Evolutionary conservation across 1,140 invertebrate genomes (phyloP).

Genomic region (Panulirus ornatus): DNA sequence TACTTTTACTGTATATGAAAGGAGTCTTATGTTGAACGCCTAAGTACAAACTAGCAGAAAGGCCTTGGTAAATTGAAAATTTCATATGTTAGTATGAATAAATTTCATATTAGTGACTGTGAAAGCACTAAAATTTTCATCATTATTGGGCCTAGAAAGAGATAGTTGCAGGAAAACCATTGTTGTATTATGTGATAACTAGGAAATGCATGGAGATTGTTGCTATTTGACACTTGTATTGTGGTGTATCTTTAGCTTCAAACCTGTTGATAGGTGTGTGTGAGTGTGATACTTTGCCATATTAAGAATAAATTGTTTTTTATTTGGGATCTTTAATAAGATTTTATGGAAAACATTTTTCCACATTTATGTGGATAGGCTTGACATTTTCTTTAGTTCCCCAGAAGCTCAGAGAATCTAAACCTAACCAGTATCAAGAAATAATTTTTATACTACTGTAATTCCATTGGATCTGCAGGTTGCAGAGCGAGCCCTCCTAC

Average conservation of each 20-base stretch:
- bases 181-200: conserved; percentile 10
- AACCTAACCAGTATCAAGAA: not conserved
- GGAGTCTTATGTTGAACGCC: not conserved
- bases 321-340: not conserved
- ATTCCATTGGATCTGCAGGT: not conserved
- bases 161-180: not conserved
- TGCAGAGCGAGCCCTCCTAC: not conserved
- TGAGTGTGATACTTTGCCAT: not conserved
- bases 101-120: not conserved
- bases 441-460: not conserved
- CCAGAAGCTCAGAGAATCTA: not conserved
- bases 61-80: not conserved
- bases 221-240: not conserved
- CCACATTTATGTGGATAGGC: not conserved
- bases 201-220: conserved; percentile 12
- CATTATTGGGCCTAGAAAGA: not conserved
- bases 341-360: not conserved
- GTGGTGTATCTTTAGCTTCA: not conserved
- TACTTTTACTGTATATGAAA: not conserved
- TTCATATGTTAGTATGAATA: not conserved
- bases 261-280: not conserved
- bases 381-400: not conserved
- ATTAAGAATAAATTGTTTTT: conserved; percentile 3
- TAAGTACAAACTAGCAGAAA: not conserved
- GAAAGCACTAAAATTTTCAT: not conserved